Evolutionary conservation across 1,140 invertebrate genomes (phyloP), one percentile per base, ranked within the genome.

Genomic region (Pseudomyrmex gracilis): DNA sequence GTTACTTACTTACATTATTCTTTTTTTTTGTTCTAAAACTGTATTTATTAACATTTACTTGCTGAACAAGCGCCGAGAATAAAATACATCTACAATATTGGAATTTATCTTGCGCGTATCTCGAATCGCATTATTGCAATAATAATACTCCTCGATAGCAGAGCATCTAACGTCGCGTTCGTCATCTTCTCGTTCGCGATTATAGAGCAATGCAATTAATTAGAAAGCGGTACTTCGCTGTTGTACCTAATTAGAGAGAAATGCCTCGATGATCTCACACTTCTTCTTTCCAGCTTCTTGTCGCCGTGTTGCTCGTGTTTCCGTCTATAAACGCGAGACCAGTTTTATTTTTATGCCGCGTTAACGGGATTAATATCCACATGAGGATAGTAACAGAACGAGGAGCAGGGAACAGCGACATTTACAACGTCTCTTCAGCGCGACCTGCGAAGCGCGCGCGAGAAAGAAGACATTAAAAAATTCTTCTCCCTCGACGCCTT

Each of bases 311-410:
- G 10, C 47, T 60, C 22, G n/a, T n/a, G 20, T 67, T 60, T 49
- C n/a, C 13, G 22, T 47, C 20, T 34, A 34, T 74, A 45, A 76
- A 87, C 22, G 68, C 3, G 10, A 58, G 7, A 49, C 1, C 57
- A 4, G 45, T 12, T 47, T 3, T 5, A 4, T 70, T 80, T 80
- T 70, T 78, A 78, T 70, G 20, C 58, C 53, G 13, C 43, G 34
- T 78, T 78, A 78, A 17, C 47, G 12, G 15, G 12, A 70, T 70
- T 78, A 70, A 68, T 68, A 58, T 58, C 51, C 74, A 68, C 53
- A 49, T 49, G 53, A 43, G 66, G 8, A 34, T 34, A 45, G 17
- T 24, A 12, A n/a, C n/a, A 22, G 9, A 22, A 58, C 13, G 47
- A 10, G 24, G 1, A 8, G 20, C 17, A 34, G 34, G 53, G 22